These are phyloP conservation scores for Actinostola sp. DNA, from an alignment of 92 coral and sea anemone species.

Conservation along the genomic window DNA sequence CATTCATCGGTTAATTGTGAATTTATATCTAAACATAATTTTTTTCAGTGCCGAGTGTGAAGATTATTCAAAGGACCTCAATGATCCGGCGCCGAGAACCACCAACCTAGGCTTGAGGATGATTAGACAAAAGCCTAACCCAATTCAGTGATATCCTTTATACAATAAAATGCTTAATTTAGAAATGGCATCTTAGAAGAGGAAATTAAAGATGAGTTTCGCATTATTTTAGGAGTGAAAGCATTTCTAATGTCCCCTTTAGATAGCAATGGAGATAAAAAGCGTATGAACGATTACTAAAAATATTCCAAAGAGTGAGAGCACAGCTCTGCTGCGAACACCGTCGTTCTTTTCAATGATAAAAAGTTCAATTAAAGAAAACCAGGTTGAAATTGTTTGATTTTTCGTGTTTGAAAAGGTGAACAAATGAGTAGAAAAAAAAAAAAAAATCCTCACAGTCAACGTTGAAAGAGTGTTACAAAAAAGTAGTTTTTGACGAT, in stretches of 20 bases:
- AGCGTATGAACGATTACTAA: not conserved
- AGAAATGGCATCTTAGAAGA: not conserved
- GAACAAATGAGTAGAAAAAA: not conserved
- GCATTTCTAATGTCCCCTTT: not conserved
- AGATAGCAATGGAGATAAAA: too few species aligned
- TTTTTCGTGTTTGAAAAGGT: not conserved
- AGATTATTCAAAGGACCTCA: too few species aligned
- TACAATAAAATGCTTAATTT: slow-evolving; percentile 3
- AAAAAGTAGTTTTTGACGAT: not conserved
- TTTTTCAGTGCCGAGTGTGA: too few species aligned
- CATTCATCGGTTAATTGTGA: too few species aligned
- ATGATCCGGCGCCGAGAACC: too few species aligned
- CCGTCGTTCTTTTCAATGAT: not conserved
- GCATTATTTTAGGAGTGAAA: not conserved
- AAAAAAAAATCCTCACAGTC: not conserved
- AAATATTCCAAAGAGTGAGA: not conserved
- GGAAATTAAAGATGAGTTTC: not conserved
- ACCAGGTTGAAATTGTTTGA: not conserved
- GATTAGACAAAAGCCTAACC: too few species aligned
- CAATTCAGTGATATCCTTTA: too few species aligned
- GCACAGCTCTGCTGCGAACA: slow-evolving; percentile 8
- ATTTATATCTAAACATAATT: too few species aligned
- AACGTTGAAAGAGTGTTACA: not conserved
- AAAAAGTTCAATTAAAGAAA: not conserved
- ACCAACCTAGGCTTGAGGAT: too few species aligned